phyloP scores from a whole-genome alignment of 2,888 invertebrate genomes.

The Glaucopsyche alexis region DNA sequence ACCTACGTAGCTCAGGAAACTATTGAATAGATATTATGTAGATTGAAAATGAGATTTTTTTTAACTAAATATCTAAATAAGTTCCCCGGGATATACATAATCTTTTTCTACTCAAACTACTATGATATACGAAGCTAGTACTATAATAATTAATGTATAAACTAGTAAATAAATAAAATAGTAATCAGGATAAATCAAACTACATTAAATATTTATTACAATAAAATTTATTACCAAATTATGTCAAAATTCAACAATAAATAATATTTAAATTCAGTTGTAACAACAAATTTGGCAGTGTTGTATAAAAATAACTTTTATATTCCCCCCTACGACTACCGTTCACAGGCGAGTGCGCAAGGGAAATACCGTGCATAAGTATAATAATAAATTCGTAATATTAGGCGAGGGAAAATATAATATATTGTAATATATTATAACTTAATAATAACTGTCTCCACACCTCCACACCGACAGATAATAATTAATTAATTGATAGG shows the following conservation, averaged over 20 bases:
- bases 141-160: no score
- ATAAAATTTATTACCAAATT: constrained; percentile 27
- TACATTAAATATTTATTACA: neutral
- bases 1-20: neutral
- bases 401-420: no score
- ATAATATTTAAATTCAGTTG: constrained; percentile 15
- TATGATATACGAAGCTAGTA: neutral
- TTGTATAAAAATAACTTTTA: constrained; percentile 24
- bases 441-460: no score
- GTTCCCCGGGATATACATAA: neutral
- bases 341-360: neutral
- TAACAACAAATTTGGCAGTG: constrained; percentile 36
- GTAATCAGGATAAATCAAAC: constrained; percentile 4
- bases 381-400: neutral
- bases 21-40: neutral
- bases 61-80: neutral
- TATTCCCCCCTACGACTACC: neutral
- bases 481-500: no score
- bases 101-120: neutral
- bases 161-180: neutral
- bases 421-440: no score
- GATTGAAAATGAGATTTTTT: neutral
- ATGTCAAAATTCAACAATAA: constrained; percentile 22
- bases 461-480: no score
- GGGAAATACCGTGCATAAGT: neutral